Base-by-base conservation (phyloP, 1,140 invertebrate genomes). In the Druon quercuslanigerum region DNA sequence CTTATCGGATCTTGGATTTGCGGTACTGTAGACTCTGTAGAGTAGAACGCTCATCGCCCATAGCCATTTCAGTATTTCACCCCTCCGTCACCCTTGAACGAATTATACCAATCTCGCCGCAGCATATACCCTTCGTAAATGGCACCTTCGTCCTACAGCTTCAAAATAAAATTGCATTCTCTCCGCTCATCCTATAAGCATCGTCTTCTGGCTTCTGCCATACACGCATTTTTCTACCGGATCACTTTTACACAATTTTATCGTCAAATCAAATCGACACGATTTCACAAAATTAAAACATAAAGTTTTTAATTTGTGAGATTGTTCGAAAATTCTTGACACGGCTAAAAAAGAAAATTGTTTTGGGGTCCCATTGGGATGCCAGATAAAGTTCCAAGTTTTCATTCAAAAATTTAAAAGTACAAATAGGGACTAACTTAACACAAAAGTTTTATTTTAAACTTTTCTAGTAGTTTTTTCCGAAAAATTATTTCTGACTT, bases 1-100 rank as follows among this genome's bases (percentile, higher is more conserved):
- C 82, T 84, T 84, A 84, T 84, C 83, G 83, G 81, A 84, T 84
- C 77, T 76, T 57, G 77, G 75, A 77, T 76, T 83, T 83, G 83
- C 78, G 82, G 83, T 81, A 75, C 71, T 78, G 76, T 57, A 75
- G n/a, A n/a, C n/a, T n/a, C n/a, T n/a, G n/a, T n/a, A n/a, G n/a
- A n/a, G n/a, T n/a, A n/a, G 77, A 77, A 72, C 56, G 82, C 77
- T 83, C 79, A 76, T 83, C 77, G 83, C 83, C 81, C 77, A 75
- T 77, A 83, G 82, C 77, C 81, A 79, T 82, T 77, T 33, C 25
- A 33, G 25, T 33, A 33, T 33, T 33, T 81, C 57, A 78, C 80
- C 78, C 76, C 82, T 79, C 81, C 79, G 82, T 83, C 82, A 79
- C 25, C 75, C 75, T 71, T 76, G 40, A 70, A 82, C 78, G 60